phyloP scores from a whole-genome alignment of 2,888 invertebrate species.

The Punctoribates punctum region DNA sequence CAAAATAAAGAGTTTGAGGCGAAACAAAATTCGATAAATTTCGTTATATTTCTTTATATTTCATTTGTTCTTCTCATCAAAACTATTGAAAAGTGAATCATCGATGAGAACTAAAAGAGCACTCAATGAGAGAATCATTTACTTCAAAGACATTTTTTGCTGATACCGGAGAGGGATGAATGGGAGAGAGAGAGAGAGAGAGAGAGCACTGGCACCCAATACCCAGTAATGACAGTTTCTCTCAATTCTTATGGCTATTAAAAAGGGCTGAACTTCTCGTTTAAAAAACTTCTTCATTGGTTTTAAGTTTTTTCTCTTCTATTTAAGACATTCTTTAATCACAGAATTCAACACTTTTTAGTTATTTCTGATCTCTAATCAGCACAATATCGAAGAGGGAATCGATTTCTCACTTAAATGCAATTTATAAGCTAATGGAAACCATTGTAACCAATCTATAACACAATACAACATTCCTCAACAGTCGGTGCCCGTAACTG shows the following conservation, averaged over 20 bases:
- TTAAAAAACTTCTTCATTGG: not conserved
- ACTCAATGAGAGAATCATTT: constrained; percentile 21
- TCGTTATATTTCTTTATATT: not conserved
- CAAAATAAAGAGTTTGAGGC: not conserved
- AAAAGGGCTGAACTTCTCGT: not conserved
- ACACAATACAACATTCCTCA: not conserved
- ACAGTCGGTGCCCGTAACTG: not conserved
- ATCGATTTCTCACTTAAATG: constrained; percentile 34
- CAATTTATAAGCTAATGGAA: constrained; percentile 27
- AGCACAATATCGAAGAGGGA: constrained; percentile 9
- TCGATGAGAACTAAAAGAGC: constrained; percentile 7
- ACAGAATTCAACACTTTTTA: constrained; percentile 8
- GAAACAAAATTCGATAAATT: not conserved
- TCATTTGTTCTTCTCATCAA: not conserved
- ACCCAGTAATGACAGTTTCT: constrained; percentile 4
- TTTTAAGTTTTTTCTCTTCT: not conserved
- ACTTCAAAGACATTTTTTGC: too few species aligned
- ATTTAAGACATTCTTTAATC: not conserved
- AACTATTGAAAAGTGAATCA: constrained; percentile 22
- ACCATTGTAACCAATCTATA: constrained; percentile 11
- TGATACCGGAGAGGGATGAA: too few species aligned
- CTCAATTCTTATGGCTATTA: not conserved
- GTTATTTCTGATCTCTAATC: not conserved
- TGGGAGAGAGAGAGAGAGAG: too few species aligned
- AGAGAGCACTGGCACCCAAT: not conserved